phyloP scores from a whole-genome alignment of 2,797 vertebrate species.

The Ibycter americanus region DNA sequence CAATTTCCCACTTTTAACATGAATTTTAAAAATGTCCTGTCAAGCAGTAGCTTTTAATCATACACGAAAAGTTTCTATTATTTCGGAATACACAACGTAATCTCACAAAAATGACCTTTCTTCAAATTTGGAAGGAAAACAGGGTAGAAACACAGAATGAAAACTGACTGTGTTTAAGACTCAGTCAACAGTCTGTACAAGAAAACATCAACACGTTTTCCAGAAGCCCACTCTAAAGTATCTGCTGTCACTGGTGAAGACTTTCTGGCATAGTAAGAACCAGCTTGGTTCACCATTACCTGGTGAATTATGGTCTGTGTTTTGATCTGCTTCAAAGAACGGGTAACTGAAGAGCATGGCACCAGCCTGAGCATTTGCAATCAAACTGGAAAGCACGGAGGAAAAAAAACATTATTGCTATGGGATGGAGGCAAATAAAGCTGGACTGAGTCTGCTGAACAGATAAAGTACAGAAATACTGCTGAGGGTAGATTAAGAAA shows the following conservation, averaged over 20 bases:
- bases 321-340: background rate
- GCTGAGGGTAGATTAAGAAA: background rate
- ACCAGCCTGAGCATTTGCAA: background rate
- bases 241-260: background rate
- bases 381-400: background rate
- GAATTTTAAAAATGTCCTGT: background rate
- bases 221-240: background rate
- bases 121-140: background rate
- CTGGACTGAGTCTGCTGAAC: background rate
- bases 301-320: background rate
- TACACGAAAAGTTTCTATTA: background rate
- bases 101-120: background rate
- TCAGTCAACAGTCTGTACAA: background rate
- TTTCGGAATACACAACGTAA: background rate
- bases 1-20: background rate
- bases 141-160: background rate
- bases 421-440: background rate
- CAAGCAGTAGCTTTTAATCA: background rate
- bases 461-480: background rate
- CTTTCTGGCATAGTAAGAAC: background rate
- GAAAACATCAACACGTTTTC: background rate
- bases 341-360: background rate
- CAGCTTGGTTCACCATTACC: background rate
- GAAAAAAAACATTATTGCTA: background rate
- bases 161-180: background rate